Evolutionary conservation across 2,888 invertebrate species (phyloP), one percentile per base, ranked within the genome.

Genomic region (Lochmaea crataegi): DNA sequence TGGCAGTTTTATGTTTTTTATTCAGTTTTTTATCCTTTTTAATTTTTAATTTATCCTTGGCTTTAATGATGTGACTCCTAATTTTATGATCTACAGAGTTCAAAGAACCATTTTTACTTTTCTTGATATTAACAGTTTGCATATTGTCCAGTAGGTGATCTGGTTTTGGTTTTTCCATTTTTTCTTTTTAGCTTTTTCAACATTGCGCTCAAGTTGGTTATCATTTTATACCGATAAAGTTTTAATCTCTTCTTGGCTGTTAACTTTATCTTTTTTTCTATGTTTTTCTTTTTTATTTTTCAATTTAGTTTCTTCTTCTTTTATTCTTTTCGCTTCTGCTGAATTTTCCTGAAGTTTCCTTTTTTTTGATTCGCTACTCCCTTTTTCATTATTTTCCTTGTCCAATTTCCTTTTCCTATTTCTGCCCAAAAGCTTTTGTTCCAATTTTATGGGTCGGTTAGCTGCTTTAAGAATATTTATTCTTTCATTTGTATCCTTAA

Each of bases 391-490:
- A 79, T 56, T 71, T 42, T 76, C 71, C 61, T 75, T 75, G 42
- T 72, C 67, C 6, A 14, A 45, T 48, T 71, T 70, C 57, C 76
- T 78, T 53, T 78, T 80, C 76, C 78, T 85, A 78, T 71, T 85
- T 83, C 81, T 87, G 5, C 75, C 78, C 64, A 81, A 74, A 16
- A 86, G 68, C 67, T 84, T 82, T 60, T 85, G 78, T 63, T 87
- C 86, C 75, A 86, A 86, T 75, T 85, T 83, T 0, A 84, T 80
- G 41, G 86, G 73, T 9, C 84, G 72, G 65, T 84, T 85, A 0
- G 84, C 83, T 0, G 86, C 84, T 76, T 82, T 82, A 48, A 81
- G 81, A 12, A 86, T 69, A 65, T 82, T 83, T 9, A 80, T 83
- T 45, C 83, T 81, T 18, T 80, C 78, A 26, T 83, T 80, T n/a